A percentile compares a stretch with the other conserved stretches of the same genome.
Conservation (phyloP, 2,888 invertebrate species). For the Meiosimyza decipiens region DNA sequence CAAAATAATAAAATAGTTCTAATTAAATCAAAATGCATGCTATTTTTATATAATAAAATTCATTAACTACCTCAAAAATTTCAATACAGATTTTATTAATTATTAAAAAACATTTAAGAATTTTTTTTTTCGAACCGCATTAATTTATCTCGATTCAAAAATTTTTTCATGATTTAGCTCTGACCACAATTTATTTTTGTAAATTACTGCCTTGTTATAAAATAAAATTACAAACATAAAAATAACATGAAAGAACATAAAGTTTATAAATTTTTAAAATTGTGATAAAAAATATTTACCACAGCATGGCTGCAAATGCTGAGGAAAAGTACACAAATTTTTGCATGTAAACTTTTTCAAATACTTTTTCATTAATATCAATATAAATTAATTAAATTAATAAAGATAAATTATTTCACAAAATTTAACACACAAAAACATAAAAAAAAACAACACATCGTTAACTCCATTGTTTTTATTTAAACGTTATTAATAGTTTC, state of each 20-base stretch:
- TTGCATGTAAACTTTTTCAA: constrained; percentile 33
- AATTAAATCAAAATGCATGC: too few species aligned
- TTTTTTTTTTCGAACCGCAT: constrained; percentile 11
- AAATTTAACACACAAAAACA: constrained; percentile 24
- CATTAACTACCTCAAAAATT: not conserved
- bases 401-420: constrained; percentile 16
- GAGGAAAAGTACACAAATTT: constrained; percentile 17
- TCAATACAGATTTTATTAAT: not conserved
- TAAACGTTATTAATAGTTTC: constrained; percentile 17
- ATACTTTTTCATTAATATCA: not conserved
- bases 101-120: too few species aligned
- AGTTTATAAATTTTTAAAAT: too few species aligned
- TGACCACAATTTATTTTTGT: constrained; percentile 12
- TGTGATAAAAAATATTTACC: too few species aligned
- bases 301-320: too few species aligned
- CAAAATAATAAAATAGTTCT: too few species aligned
- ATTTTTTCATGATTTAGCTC: constrained; percentile 3
- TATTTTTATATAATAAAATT: too few species aligned
- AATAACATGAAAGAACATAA: not conserved
- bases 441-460: constrained; percentile 34
- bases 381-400: constrained; percentile 21
- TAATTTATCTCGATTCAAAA: constrained; percentile 14
- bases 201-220: constrained; percentile 33
- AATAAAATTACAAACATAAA: too few species aligned
- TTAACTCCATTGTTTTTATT: constrained; percentile 36